Evolutionary conservation across 2,888 invertebrate species (phyloP).

Genomic region (Drosophila yooni): DNA sequence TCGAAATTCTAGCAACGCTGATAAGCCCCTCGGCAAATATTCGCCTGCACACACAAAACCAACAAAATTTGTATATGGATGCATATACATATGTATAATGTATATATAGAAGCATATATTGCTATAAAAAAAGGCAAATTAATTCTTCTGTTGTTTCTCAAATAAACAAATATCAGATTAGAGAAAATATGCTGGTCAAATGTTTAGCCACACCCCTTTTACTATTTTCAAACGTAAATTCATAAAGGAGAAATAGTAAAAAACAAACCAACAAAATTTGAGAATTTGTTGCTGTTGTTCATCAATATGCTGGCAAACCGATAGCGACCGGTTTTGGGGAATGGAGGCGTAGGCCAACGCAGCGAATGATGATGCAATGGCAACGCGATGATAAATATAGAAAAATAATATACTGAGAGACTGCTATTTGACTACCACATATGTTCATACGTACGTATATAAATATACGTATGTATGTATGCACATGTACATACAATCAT

Average conservation of each 20-base stretch:
- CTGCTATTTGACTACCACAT: constrained; percentile 8
- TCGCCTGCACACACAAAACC: not conserved
- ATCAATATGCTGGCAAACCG: constrained; percentile 13
- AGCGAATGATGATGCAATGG: constrained; percentile 67
- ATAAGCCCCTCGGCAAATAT: constrained; percentile 28
- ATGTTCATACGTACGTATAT: not conserved
- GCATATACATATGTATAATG: no score
- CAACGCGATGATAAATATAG: constrained; percentile 70
- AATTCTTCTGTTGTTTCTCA: not conserved
- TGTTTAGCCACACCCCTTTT: not conserved
- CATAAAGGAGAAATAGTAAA: not conserved
- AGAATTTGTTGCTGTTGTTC: not conserved
- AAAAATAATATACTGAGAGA: constrained; percentile 37
- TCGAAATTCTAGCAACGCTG: constrained; percentile 19
- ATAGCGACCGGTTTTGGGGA: constrained; percentile 45
- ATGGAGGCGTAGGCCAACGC: constrained; percentile 46
- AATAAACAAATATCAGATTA: not conserved
- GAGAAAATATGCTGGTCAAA: not conserved
- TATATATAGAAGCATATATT: not conserved
- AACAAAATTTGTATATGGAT: not conserved
- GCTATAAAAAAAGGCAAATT: not conserved
- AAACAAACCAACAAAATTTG: constrained; percentile 9
- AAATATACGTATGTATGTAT: not conserved
- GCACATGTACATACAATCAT: constrained; percentile 25
- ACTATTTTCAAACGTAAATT: constrained; percentile 7